Conservation (phyloP, 2,888 invertebrate species). For the Dasysyrphus albostriatus region DNA sequence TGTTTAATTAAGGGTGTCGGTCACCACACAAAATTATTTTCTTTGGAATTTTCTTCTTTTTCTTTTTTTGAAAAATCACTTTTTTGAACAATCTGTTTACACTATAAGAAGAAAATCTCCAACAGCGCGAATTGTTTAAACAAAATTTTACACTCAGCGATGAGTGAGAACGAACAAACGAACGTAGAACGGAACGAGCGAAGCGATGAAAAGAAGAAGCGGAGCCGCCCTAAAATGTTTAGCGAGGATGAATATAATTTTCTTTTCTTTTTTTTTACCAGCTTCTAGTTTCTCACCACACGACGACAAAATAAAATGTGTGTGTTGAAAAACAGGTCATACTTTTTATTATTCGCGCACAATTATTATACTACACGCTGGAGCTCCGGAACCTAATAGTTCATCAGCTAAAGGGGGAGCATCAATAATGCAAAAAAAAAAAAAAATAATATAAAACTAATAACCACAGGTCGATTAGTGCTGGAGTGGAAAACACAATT, state of each 20-base stretch:
- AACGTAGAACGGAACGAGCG: background rate
- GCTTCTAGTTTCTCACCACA: conserved; percentile 63
- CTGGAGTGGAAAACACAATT: conserved; percentile 27
- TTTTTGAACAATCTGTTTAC: conserved; percentile 23
- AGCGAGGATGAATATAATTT: conserved; percentile 43
- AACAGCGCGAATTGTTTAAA: conserved; percentile 30
- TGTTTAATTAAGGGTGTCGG: background rate
- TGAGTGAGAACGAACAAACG: conserved; percentile 49
- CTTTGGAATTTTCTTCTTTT: background rate
- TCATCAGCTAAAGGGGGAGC: conserved; percentile 1
- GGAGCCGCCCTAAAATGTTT: conserved; percentile 76
- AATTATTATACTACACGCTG: conserved; percentile 32
- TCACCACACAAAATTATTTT: background rate
- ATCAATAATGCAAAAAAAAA: background rate
- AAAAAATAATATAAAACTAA: conserved; percentile 19
- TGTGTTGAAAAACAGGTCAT: conserved; percentile 61
- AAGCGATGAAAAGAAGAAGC: conserved; percentile 39
- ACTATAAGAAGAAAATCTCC: background rate
- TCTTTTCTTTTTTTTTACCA: background rate
- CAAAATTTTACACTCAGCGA: conserved; percentile 28
- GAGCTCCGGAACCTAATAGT: background rate
- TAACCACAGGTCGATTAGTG: conserved; percentile 23
- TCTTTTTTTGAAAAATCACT: background rate
- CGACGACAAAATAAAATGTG: conserved; percentile 45
- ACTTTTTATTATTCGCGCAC: conserved; percentile 58